Evolutionary conservation across 2,888 invertebrate species (phyloP), one percentile per base, ranked within the genome.

Genomic region (Acanthococcus lagerstroemiae): DNA sequence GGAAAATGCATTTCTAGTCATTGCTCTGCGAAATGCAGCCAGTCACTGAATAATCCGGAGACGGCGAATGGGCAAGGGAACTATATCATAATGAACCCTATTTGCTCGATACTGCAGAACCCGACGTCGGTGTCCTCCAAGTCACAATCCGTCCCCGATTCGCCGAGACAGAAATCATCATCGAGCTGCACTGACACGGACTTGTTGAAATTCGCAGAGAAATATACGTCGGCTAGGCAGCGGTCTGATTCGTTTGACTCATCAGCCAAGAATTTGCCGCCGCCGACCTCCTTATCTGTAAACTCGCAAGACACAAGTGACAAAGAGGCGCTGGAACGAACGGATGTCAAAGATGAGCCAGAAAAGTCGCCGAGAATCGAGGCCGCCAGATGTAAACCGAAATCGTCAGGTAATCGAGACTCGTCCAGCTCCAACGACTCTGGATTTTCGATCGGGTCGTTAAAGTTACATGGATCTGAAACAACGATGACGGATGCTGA

Each of bases 371-470:
- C n/a, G n/a, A n/a, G n/a, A n/a, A n/a, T n/a, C n/a, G n/a, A n/a
- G n/a, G n/a, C n/a, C n/a, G n/a, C n/a, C n/a, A n/a, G n/a, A n/a
- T n/a, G n/a, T n/a, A n/a, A n/a, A n/a, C n/a, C n/a, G n/a, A n/a
- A 88, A 74, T 9, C 46, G 17, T 17, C 88, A 74, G 83, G 82
- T 17, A 89, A 89, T 73, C 80, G 89, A 66, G 89, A 89, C 73
- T 89, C 88, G 0, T 88, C 88, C 1, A 87, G 88, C 72, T 88
- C 88, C 17, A 88, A 88, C 73, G 89, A 90, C 74, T 88, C 88
- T 0, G 89, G 89, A 1, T 88, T 89, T 0, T 86, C 85, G 0
- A 84, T 84, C 25, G 84, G 84, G 63, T 85, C 85, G 1, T 73
- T 84, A 52, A 83, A 83, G 71, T 83, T 55, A n/a, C 46, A 45